Evolutionary conservation across 37 sponge, comb jelly and placozoan species (phyloP), one percentile per base, ranked within the genome.

Genomic region (Ianthella basta): DNA sequence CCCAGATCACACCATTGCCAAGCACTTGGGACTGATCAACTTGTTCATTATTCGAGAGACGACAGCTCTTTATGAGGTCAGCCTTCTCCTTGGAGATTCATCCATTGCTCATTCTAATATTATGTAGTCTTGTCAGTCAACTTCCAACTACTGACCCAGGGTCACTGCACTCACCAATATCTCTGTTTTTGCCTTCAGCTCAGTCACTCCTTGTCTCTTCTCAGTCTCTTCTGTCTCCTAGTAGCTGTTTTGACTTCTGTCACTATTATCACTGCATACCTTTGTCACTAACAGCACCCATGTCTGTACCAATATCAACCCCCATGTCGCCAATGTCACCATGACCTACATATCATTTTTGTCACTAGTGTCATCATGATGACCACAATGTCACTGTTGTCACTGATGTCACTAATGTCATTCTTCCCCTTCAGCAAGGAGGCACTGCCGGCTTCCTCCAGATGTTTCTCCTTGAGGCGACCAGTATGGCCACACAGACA

Each of bases 381-480:
- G n/a, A n/a, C n/a, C n/a, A n/a, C n/a, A n/a, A n/a, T n/a, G n/a
- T n/a, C n/a, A n/a, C n/a, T n/a, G n/a, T n/a, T n/a, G n/a, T n/a
- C n/a, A n/a, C n/a, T n/a, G n/a, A n/a, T n/a, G n/a, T n/a, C n/a
- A n/a, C n/a, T n/a, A n/a, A n/a, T n/a, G n/a, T n/a, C n/a, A n/a
- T n/a, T 23, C 23, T 66, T n/a, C n/a, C 25, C 23, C 54, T 55
- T 3, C 56, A 90, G 91, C 36, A 24, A 24, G 87, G 92, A 32
- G 88, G 86, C 0, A n/a, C 85, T 57, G 73, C 39, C 16, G 82
- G 59, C 29, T 88, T 92, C 61, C 33, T 95, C 60, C 79, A 92
- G n/a, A 24, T 86, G 57, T 91, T 91, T 55, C 56, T 91, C 2
- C 67, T 72, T 33, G 92, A 95, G 60, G 89, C 90, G 0, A 82